These are phyloP conservation scores for Neodon shergylaensis DNA, from an alignment of 2,113 vertebrate genomes.

Conservation along the genomic window DNA sequence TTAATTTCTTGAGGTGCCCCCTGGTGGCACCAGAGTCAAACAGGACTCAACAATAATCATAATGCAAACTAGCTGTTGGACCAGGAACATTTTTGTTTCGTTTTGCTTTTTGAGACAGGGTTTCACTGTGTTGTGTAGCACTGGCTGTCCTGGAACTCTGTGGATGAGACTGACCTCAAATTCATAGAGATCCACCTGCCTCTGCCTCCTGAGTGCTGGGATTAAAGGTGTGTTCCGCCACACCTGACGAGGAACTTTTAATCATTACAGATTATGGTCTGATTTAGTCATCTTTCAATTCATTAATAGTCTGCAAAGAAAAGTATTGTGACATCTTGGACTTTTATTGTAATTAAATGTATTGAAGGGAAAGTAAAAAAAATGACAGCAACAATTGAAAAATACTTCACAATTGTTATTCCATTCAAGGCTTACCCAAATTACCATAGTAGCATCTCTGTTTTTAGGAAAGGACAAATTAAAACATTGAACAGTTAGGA, in stretches of 20 bases:
- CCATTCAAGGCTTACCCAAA: conserved; percentile 5
- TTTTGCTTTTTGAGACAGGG: neutral
- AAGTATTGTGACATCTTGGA: neutral
- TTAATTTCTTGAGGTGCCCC: conserved; percentile 68
- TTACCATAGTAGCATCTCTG: neutral
- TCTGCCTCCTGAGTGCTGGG: neutral
- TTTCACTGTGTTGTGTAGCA: neutral
- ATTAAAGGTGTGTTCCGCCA: no score
- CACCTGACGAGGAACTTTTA: no score
- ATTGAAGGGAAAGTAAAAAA: conserved; percentile 13
- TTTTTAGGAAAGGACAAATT: neutral
- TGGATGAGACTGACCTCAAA: neutral
- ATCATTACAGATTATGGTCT: no score
- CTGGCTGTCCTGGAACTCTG: neutral
- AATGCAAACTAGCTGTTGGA: neutral
- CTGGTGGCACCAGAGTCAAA: conserved; percentile 67
- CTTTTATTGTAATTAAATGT: neutral
- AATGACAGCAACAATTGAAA: conserved; percentile 35
- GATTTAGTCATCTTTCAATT: neutral
- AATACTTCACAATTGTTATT: conserved; percentile 23
- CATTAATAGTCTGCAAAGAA: neutral
- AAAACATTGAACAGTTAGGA: neutral
- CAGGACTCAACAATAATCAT: neutral
- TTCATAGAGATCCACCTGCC: neutral
- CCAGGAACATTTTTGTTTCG: neutral